Percentiles rank a stretch among this genome's conserved stretches.
Evolutionary conservation across 2,797 vertebrate genomes (phyloP).

Genomic region (Sparidentex hasta): DNA sequence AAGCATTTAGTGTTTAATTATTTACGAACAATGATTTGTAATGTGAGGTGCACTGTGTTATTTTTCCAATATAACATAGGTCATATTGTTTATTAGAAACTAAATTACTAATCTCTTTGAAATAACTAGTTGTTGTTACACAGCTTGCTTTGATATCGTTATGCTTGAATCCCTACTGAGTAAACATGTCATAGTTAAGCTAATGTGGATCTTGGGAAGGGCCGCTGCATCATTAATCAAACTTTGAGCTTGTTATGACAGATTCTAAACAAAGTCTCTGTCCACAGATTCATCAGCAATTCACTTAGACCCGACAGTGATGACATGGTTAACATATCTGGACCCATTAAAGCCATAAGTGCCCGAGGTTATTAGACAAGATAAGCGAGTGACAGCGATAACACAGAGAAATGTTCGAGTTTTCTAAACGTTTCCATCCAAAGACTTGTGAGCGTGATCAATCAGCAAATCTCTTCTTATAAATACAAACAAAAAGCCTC

Average conservation of each 20-base stretch:
- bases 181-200: not conserved
- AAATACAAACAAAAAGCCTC: constrained; percentile 47
- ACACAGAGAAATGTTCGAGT: not conserved
- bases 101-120: not conserved
- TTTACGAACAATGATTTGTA: not conserved
- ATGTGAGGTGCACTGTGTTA: too few relatives aligned
- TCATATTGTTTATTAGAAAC: too few relatives aligned
- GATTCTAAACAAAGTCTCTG: not conserved
- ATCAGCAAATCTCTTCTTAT: constrained; percentile 28
- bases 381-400: not conserved
- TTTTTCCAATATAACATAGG: too few relatives aligned
- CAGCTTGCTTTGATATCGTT: not conserved
- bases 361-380: constrained; percentile 25
- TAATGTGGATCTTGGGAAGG: not conserved
- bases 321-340: not conserved
- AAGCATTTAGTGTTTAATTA: not conserved
- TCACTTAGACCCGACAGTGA: not conserved
- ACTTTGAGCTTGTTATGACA: not conserved
- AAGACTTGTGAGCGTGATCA: not conserved
- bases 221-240: not conserved
- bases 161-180: not conserved
- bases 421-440: not conserved
- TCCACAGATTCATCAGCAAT: not conserved
- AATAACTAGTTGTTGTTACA: not conserved
- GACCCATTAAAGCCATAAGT: not conserved